Evolutionary conservation across 2,888 invertebrate genomes (phyloP), one percentile per base, ranked within the genome.

Genomic region (Agelastica alni): DNA sequence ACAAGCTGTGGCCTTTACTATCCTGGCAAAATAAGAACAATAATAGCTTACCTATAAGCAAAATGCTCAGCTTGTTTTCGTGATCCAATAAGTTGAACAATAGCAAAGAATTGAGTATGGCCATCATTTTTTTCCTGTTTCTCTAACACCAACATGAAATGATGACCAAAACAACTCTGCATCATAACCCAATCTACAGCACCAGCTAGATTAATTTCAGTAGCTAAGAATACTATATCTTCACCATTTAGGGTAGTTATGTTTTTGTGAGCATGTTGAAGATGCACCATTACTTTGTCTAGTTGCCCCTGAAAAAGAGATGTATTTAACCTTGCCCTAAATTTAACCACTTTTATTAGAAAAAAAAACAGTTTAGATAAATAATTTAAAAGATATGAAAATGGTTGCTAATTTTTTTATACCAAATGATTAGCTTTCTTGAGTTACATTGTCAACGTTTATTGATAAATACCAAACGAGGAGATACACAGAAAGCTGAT

Each of bases 141-240:
- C 76, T 99, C 99, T 44, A 99, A 83, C 26, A 99, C 98, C 63
- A 99, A 83, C 98, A 99, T 99, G 74, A 99, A 99, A 78, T 98
- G 95, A 75, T 96, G 96, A 51, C 95, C 96, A 77, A 98, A 99
- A 78, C 99, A 99, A 18, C 96, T 96, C 79, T 99, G 99, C 98
- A 99, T 99, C 99, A 99, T 99, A 2, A 95, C 95, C 97, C 97
- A 98, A 77, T 98, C 97, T 6, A 98, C 97, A 22, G 97, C 98
- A 54, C 99, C 99, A 4, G 98, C 98, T 63, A 99, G 84, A 80
- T 98, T 99, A 58, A 99, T 99, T 77, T 99, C 99, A 30, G 99
- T 99, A 1, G 99, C 99, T 67, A 99, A 81, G 78, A 99, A 99
- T 45, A 99, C 99, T 68, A 99, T 99, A 76, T 99, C 99, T 79